Base-by-base conservation (phyloP, 2,113 vertebrate species). In the Callospermophilus lateralis region DNA sequence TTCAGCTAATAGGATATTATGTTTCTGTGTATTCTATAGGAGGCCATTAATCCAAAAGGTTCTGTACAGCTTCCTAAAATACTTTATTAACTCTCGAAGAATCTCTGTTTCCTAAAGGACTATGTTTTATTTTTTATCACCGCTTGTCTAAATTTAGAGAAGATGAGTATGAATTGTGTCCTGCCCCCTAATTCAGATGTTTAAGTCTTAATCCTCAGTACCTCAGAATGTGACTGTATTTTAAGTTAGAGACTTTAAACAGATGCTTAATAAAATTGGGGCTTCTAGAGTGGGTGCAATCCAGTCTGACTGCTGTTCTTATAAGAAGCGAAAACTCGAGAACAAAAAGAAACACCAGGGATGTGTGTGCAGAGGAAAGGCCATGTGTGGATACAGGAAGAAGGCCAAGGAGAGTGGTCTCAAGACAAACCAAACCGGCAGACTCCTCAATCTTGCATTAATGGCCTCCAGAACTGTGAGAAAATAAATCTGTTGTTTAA, bases 141-240 rank as follows among this genome's bases (percentile, higher is more conserved):
- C 84, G 68, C 1, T 81, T 48, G 65, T 91, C 61, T 93, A 89
- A 94, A 85, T 89, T 97, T 85, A 96, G 77, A 77, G 55, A 77
- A 81, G 67, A 45, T 30, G 70, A 76, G 0, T 55, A 37, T 74
- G 84, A 58, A 28, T 28, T 63, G 32, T 88, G 34, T 61, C 19
- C 17, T 22, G 42, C 22, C 24, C 19, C 16, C 22, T 6, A 65
- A 77, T 85, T 92, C 20, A 30, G 30, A 42, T 70, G n/a, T 51
- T 51, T 34, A 94, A 93, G 28, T 24, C 4, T 1, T 85, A 61
- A 72, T 12, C 37, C 8, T 6, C 8, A 30, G n/a, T 32, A 53
- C 30, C n/a, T 92, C 34, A 83, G 84, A 92, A 53, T 78, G 48
- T 84, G 48, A 84, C n/a, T 72, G 3, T 72, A 20, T 90, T 70